Evolutionary conservation across 2,888 invertebrate genomes (phyloP).

Genomic region (Acanthoscelides obtectus): DNA sequence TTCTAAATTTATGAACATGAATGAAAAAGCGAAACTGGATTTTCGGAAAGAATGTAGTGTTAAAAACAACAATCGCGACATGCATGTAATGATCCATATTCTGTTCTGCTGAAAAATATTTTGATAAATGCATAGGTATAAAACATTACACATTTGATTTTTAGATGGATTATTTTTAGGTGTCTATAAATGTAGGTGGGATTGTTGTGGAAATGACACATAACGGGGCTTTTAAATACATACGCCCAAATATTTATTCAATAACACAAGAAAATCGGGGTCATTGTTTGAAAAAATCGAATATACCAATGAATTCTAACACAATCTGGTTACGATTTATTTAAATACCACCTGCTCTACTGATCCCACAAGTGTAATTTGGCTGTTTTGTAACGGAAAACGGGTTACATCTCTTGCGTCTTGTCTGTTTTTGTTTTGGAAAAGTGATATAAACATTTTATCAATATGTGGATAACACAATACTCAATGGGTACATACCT

Average conservation of each 20-base stretch:
- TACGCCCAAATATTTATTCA: neutral
- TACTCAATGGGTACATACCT: constrained; percentile 31
- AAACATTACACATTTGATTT: neutral
- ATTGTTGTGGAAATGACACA: neutral
- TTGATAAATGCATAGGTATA: neutral
- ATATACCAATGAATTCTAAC: neutral
- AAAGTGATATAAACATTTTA: neutral
- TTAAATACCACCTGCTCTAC: neutral
- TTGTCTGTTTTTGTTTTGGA: neutral
- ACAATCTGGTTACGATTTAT: neutral
- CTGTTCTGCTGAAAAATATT: neutral
- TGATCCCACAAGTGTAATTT: neutral
- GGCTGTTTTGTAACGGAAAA: neutral
- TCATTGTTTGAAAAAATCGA: neutral
- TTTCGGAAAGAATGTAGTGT: neutral
- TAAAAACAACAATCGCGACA: neutral
- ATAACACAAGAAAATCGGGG: neutral
- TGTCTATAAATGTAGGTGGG: neutral
- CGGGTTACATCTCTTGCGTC: neutral
- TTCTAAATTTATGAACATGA: neutral
- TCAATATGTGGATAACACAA: neutral
- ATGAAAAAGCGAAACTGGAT: neutral
- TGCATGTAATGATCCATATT: neutral
- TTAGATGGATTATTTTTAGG: neutral
- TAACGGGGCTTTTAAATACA: neutral